phyloP scores from a whole-genome alignment of 2,113 vertebrate species.

The Corythornis vintsioides region DNA sequence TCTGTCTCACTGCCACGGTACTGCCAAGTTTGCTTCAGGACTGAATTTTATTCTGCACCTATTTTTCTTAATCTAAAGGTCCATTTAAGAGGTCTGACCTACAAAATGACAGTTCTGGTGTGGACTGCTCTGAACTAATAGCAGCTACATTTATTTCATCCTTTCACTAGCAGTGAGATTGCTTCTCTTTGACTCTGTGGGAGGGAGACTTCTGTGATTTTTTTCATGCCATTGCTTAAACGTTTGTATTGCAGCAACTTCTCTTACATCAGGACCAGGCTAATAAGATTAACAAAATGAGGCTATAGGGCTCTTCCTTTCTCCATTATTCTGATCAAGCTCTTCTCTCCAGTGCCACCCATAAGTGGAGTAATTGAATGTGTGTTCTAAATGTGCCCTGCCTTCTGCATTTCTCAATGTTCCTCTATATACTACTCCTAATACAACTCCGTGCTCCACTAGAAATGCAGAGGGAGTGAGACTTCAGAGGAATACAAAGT shows the following conservation, averaged over 20 bases:
- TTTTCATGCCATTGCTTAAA: not conserved
- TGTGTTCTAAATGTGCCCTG: not conserved
- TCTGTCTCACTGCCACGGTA: not conserved
- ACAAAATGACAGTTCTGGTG: not conserved
- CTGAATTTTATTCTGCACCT: slow-evolving; percentile 13
- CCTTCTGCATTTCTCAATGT: not conserved
- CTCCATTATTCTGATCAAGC: not conserved
- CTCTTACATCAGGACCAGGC: not conserved
- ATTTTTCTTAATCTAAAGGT: slow-evolving; percentile 48
- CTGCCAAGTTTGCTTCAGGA: slow-evolving; percentile 24
- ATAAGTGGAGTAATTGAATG: not conserved
- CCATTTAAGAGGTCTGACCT: slow-evolving; percentile 1
- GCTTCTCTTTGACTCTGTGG: slow-evolving; percentile 31
- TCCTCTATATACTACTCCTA: not conserved
- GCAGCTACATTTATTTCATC: slow-evolving; percentile 32
- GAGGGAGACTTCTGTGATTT: not conserved
- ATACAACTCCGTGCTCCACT: not conserved
- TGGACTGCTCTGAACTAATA: slow-evolving; percentile 18
- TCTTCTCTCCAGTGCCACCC: not conserved
- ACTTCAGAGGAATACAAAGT: not conserved
- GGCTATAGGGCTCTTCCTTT: not conserved
- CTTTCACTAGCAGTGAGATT: slow-evolving; percentile 35
- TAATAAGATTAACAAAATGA: not conserved
- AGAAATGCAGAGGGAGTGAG: not conserved
- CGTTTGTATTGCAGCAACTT: not conserved